phyloP scores from a whole-genome alignment of 1,140 invertebrate genomes.

The Colletes latitarsis region DNA sequence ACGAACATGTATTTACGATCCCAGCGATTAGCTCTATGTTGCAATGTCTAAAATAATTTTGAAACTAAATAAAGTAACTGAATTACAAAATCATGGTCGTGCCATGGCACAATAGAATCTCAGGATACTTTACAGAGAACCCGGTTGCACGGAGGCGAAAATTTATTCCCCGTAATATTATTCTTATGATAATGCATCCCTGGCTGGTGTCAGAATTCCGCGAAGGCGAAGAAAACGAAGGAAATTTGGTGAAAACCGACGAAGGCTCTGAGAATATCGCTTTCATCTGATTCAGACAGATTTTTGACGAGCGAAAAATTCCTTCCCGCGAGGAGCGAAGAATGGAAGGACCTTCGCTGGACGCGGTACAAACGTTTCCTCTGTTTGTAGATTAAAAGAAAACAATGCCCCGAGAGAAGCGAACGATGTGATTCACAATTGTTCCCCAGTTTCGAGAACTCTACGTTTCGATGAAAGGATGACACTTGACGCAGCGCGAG shows the following conservation, averaged over 20 bases:
- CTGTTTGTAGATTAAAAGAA: neutral
- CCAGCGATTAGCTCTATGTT: no score
- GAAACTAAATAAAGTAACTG: no score
- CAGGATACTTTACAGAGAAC: neutral
- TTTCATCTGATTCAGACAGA: neutral
- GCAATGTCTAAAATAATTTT: no score
- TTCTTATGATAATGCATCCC: constrained; percentile 10
- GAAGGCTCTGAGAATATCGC: neutral
- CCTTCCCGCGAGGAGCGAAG: neutral
- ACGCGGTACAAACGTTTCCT: neutral
- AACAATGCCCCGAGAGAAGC: neutral
- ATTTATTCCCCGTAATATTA: neutral
- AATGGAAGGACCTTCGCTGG: neutral
- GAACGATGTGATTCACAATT: neutral
- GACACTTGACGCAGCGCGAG: neutral
- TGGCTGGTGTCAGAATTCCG: neutral
- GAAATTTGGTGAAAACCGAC: neutral
- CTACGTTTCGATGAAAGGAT: neutral
- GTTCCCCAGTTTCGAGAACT: neutral
- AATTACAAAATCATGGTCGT: no score
- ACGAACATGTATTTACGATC: no score
- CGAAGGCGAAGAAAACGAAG: neutral
- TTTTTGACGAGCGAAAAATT: neutral
- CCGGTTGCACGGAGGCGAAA: neutral
- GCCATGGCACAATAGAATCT: neutral